A percentile compares a stretch with the other conserved stretches of the same genome.
Evolutionary conservation across 2,797 vertebrate genomes (phyloP).

Genomic region (Xenops minutus): DNA sequence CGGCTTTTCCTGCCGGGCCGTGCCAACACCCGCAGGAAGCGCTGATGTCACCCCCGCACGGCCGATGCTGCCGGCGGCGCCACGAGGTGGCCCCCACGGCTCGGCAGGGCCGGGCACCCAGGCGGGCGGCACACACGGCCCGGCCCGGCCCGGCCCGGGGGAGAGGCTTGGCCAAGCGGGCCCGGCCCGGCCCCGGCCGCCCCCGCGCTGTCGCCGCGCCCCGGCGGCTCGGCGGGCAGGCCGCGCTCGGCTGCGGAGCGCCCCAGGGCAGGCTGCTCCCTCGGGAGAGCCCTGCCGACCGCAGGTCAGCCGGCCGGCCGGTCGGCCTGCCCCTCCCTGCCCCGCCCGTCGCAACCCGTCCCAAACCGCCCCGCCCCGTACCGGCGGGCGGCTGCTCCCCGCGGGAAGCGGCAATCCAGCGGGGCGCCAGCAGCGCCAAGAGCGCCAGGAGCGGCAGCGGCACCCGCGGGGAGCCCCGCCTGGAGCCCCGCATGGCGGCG

Average conservation of each 20-base stretch:
- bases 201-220: background rate
- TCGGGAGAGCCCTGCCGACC: too few species aligned
- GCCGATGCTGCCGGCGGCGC: rapidly evolving
- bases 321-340: too few species aligned
- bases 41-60: background rate
- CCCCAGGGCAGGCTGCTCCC: too few species aligned
- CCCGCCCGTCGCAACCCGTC: background rate
- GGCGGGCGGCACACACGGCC: too few species aligned
- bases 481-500: background rate
- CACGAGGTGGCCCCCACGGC: rapidly evolving
- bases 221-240: background rate
- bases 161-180: too few species aligned
- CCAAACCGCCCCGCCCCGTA: background rate
- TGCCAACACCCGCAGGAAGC: rapidly evolving
- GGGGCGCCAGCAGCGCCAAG: background rate
- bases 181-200: background rate
- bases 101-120: background rate
- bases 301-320: too few species aligned
- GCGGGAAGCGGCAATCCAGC: background rate
- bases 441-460: background rate
- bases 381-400: background rate
- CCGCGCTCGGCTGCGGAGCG: background rate
- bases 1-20: rapidly evolving
- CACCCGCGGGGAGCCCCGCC: too few species aligned
- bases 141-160: too few species aligned